Evolutionary conservation across 1,140 invertebrate species (phyloP), one percentile per base, ranked within the genome.

Genomic region (Aphidius gifuensis): DNA sequence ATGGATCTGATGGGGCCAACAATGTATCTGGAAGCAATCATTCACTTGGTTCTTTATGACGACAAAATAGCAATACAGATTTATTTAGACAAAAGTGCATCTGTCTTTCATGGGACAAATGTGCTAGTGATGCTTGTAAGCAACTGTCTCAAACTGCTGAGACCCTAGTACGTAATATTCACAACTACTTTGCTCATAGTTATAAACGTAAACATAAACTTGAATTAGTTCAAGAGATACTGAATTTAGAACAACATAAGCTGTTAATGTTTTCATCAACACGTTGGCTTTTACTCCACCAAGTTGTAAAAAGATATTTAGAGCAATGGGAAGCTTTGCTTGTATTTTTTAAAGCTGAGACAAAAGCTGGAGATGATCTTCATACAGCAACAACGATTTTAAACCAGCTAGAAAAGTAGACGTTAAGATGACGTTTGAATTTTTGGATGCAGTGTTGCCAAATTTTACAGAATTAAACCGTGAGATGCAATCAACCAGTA

Each of bases 1-100:
- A 77, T 74, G 74, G 72, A 6, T 69, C 70, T 42, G 78, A 80
- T 73, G 73, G 76, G 9, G 73, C 76, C 5, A 80, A 74, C 54
- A 69, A 70, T 16, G 80, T 79, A 75, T 66, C 79, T 38, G 76
- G 74, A 7, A 42, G 38, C 0, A 32, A 9, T 2, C 64, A 77
- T 64, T 79, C 72, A 48, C 42, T 74, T 53, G 38, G 62, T 5
- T 69, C 62, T 7, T 46, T 61, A 39, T 64, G 77, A 9, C 63
- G 67, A 64, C 65, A 56, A 67, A 72, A 45, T 1, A 32, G 23
- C 23, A 69, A 70, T 54, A 71, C 73, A 54, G n/a, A 73, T 54
- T 54, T 75, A 32, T 71, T 71, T 64, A 59, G 68, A 11, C 68
- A 75, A 50, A 77, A 75, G 64, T 78, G 74, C 61, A 71, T 74